Evolutionary conservation across 2,888 invertebrate genomes (phyloP), one percentile per base, ranked within the genome.

Genomic region (Pristionchus exspectatus): DNA sequence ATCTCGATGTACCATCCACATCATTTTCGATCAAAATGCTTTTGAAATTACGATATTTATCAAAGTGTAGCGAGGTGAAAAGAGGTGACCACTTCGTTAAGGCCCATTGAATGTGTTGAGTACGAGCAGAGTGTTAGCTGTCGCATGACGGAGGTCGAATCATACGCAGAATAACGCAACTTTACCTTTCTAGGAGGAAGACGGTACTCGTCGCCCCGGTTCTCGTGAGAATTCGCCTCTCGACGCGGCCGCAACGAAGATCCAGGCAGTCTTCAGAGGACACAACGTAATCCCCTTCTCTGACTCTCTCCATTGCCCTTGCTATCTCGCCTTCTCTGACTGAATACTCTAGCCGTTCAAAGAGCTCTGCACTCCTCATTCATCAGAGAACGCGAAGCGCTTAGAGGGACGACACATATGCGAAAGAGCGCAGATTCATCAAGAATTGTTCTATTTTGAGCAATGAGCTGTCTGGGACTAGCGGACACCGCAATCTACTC

Each of bases 261-360:
- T 98, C 95, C 98, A 98, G 96, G 97, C 98, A 14, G 97, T 97
- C 30, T 98, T 98, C 96, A 96, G 97, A 93, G 97, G 97, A 90
- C 97, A 98, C 50, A 89, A 83, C 33, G 88, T 87, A 69, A 59
- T 38, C 81, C 38, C 50, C 10, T 50, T 50, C 50, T 50, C 44
- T 77, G 14, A 30, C 44, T 77, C 77, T 77, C 33, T 33, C 38
- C 30, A 14, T 33, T 24, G 2, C 33, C 38, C 77, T 16, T 30
- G 12, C 30, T 77, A 12, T 33, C 77, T 77, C 77, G 24, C 18
- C 38, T 21, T 24, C 18, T 30, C 30, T 72, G 18, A 33, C 18
- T 12, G 30, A 50, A 50, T 50, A 16, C 30, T 18, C 24, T 59
- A 18, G 12, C 4, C 24, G 24, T 21, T 21, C 24, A 56, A 63